Conservation (phyloP, 1,140 invertebrate genomes). For the Meteorus sp. region DNA sequence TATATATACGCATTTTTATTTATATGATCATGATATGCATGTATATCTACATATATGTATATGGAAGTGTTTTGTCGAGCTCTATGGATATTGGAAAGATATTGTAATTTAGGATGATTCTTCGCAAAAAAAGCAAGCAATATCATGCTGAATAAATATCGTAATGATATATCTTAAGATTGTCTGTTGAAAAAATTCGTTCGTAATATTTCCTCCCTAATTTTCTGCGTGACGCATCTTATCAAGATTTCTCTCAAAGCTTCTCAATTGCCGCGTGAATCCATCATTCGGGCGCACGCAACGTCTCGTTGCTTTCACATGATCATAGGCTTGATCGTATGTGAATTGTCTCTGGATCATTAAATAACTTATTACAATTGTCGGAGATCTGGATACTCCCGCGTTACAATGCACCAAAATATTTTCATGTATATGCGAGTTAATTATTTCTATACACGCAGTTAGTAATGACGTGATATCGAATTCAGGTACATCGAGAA, state of each 20-base stretch:
- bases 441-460: constrained; percentile 64
- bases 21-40: too few species aligned
- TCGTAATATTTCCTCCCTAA: not conserved
- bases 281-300: constrained; percentile 79
- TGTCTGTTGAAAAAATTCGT: not conserved
- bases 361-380: constrained; percentile 80
- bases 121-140: constrained; percentile 48
- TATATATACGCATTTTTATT: constrained; percentile 7
- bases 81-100: constrained; percentile 41
- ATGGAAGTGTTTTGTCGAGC: constrained; percentile 51
- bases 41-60: too few species aligned
- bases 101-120: constrained; percentile 54
- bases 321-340: constrained; percentile 71
- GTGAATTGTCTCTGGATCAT: constrained; percentile 68
- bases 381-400: constrained; percentile 84
- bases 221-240: constrained; percentile 20
- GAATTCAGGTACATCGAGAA: constrained; percentile 74
- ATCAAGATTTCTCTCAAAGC: constrained; percentile 31
- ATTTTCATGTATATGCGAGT: constrained; percentile 61
- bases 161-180: constrained; percentile 40
- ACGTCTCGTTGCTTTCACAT: constrained; percentile 68
- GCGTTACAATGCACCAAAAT: constrained; percentile 91
- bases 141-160: constrained; percentile 50
- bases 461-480: constrained; percentile 60
- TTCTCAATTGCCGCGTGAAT: constrained; percentile 71